Evolutionary conservation across 35 echinoderm and acorn worm species (phyloP), one percentile per base, ranked within the genome.

Genomic region (Apostichopus californicus): DNA sequence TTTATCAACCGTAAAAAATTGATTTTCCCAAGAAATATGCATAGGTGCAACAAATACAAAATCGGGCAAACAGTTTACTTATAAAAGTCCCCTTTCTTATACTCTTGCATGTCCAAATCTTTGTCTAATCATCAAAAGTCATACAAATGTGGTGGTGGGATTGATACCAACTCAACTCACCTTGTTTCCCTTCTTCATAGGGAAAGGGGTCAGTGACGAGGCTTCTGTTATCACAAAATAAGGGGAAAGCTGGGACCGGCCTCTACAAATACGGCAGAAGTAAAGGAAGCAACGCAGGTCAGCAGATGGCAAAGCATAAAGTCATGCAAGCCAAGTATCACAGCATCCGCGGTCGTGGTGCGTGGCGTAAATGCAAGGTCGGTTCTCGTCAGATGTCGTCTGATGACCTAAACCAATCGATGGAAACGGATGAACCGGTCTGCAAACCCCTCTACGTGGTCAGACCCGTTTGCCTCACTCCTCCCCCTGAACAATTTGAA

Each of bases 251-350:
- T 14, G 68, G 86, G 57, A 73, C 57, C 10, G 28, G 63, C 8
- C 52, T 89, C 15, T 89, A 89, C 68, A 68, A 55, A 23, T 73
- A 89, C 86, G 25, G 13, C 6, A 89, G 86, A 72, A 64, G 64
- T 28, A 89, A 68, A 26, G 86, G 86, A 11, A 89, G 17, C 5
- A 89, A 89, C 57, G 25, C 68, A 12, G 80, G 14, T 24, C 93
- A 94, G 56, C 95, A 88, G 15, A 55, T 93, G n/a, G 93, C 93
- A 9, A 97, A 97, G 53, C 90, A 94, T 60, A 97, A 97, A 77
- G 95, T 97, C 25, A 92, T 87, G 53, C 90, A 94, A 61, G 95
- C 95, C 26, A 94, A 92, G 57, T 90, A 93, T 68, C 95, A 93
- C 70, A 93, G 90, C 61, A 87, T 95, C 17, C 90, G 91, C 55